phyloP scores from a whole-genome alignment of 2,888 invertebrate genomes.

The Venustoraphidia nigricollis region DNA sequence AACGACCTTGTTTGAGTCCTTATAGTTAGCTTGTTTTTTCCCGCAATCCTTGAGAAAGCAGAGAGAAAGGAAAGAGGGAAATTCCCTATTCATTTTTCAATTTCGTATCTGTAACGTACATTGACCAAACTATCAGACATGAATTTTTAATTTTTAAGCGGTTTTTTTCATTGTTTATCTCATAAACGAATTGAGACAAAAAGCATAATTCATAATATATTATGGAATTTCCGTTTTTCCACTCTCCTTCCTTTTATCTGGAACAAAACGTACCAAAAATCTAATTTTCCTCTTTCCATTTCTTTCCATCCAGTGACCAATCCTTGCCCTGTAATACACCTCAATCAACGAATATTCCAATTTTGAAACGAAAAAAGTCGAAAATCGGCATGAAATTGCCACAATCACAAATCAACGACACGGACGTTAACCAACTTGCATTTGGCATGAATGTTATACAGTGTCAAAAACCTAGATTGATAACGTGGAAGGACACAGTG shows the following conservation, averaged over 20 bases:
- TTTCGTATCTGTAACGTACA: no score
- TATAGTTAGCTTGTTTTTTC: no score
- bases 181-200: no score
- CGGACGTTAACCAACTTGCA: slow-evolving; percentile 21
- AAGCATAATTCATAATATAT: not conserved
- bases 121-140: no score
- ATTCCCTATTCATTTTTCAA: no score
- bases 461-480: slow-evolving; percentile 13
- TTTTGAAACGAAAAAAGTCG: not conserved
- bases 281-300: slow-evolving; percentile 2
- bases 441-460: slow-evolving; percentile 23
- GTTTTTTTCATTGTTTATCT: no score
- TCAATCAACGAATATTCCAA: not conserved
- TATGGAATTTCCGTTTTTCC: slow-evolving; percentile 1
- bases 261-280: not conserved
- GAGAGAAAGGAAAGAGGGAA: no score
- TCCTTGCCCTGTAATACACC: not conserved
- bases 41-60: no score
- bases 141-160: no score
- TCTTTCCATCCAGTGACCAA: slow-evolving; percentile 2
- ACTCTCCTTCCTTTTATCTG: not conserved
- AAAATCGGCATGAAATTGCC: slow-evolving; percentile 5
- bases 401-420: slow-evolving; percentile 23
- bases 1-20: no score
- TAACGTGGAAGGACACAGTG: slow-evolving; percentile 20